These are phyloP conservation scores for Oscheius sp. DNA, from an alignment of 2,888 invertebrate species.

Conservation along the genomic window DNA sequence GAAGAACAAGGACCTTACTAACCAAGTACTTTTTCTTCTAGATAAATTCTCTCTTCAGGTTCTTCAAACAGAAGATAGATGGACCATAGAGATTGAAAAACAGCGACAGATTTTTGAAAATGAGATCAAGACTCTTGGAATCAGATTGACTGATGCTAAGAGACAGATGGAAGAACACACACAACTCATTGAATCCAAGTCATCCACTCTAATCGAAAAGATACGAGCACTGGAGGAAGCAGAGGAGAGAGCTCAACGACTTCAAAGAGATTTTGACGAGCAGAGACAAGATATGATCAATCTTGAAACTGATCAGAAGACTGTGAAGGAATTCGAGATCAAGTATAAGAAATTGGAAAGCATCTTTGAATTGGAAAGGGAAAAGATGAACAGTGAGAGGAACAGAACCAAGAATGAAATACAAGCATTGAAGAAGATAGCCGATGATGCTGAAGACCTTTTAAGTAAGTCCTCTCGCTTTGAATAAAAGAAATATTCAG, in stretches of 20 bases:
- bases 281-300: conserved; percentile 45
- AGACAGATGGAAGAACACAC: conserved; percentile 51
- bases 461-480: conserved; percentile 37
- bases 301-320: conserved; percentile 64
- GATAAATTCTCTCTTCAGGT: conserved; percentile 25
- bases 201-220: conserved; percentile 62
- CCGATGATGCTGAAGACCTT: conserved; percentile 63
- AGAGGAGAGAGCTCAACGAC: conserved; percentile 40
- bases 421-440: conserved; percentile 59
- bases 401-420: conserved; percentile 64
- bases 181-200: conserved; percentile 47
- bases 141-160: conserved; percentile 49
- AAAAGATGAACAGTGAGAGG: conserved; percentile 64
- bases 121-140: conserved; percentile 55
- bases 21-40: conserved; percentile 54
- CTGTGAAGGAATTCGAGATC: conserved; percentile 66
- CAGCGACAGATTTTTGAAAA: conserved; percentile 63
- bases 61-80: conserved; percentile 70
- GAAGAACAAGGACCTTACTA: conserved; percentile 68
- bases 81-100: conserved; percentile 70
- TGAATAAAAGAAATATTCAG: conserved; percentile 30
- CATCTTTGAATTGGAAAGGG: conserved; percentile 66
- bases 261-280: conserved; percentile 37
- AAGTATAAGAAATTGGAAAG: conserved; percentile 69
- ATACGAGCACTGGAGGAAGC: conserved; percentile 57